Evolutionary conservation across 1,140 invertebrate species (phyloP).

Genomic region (Drosophila sp.): DNA sequence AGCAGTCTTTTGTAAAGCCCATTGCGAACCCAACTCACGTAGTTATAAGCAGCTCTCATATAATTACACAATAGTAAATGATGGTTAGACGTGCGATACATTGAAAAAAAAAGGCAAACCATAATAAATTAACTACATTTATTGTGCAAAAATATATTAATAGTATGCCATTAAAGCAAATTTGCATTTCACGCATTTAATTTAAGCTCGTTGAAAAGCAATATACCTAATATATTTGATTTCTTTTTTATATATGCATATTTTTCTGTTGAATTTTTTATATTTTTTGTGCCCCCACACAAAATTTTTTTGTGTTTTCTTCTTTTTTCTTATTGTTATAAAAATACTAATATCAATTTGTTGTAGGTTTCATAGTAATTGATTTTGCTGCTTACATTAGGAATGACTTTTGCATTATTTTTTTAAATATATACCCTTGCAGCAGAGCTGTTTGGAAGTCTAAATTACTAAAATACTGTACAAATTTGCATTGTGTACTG

Average conservation of each 20-base stretch:
- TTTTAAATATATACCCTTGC: conserved; percentile 12
- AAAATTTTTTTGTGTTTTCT: conserved; percentile 20
- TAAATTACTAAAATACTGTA: no score
- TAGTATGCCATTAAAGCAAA: not conserved
- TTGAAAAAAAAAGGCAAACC: conserved; percentile 10
- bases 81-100: conserved; percentile 12
- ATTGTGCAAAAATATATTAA: conserved; percentile 41
- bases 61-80: conserved; percentile 15
- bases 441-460: not conserved
- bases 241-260: conserved; percentile 6
- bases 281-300: conserved; percentile 48
- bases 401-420: conserved; percentile 34
- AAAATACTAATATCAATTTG: conserved; percentile 63
- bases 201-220: conserved; percentile 58
- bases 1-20: conserved; percentile 42
- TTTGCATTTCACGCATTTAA: conserved; percentile 27
- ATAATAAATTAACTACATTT: conserved; percentile 10
- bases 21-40: conserved; percentile 29
- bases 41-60: conserved; percentile 1
- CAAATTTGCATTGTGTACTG: no score
- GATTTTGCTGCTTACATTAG: conserved; percentile 55
- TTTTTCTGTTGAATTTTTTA: conserved; percentile 10
- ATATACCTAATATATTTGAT: conserved; percentile 37
- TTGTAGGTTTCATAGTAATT: conserved; percentile 39
- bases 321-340: conserved; percentile 40